Conservation (phyloP, 2,113 vertebrate species). For the Sceloporus tristichus region DNA sequence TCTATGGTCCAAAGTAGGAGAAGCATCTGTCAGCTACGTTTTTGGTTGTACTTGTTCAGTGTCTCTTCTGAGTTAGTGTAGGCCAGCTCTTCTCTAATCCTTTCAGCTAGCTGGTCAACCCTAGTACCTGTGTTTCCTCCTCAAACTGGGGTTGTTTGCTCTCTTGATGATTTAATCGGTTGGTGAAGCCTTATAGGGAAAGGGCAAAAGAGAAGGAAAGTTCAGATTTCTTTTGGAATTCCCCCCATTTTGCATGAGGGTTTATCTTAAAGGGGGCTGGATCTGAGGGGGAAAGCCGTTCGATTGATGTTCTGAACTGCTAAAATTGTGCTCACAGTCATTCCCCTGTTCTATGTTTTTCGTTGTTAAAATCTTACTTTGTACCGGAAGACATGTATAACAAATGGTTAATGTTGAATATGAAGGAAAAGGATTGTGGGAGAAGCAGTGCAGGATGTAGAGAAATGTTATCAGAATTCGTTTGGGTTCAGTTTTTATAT, state of each 20-base stretch:
- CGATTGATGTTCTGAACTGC: background rate
- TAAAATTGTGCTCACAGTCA: background rate
- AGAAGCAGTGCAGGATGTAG: conserved; percentile 34
- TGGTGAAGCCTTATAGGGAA: background rate
- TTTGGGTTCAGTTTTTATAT: conserved; percentile 24
- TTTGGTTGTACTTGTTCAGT: background rate
- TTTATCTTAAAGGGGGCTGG: background rate
- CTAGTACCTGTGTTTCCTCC: background rate
- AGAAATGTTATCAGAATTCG: conserved; percentile 66
- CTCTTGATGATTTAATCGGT: conserved; percentile 50
- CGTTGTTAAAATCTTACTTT: conserved; percentile 66
- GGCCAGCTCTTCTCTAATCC: background rate
- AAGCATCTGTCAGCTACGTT: background rate
- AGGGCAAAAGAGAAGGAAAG: conserved; percentile 3
- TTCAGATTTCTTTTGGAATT: background rate
- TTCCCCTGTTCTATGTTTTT: conserved; percentile 56
- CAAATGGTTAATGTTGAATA: conserved; percentile 56
- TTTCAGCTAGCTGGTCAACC: no score
- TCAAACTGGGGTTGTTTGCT: conserved; percentile 35
- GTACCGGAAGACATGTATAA: conserved; percentile 43
- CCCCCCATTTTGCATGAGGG: background rate
- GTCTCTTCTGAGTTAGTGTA: conserved; percentile 14
- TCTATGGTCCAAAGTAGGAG: no score
- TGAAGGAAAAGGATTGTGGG: background rate
- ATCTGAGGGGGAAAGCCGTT: background rate